phyloP scores from a whole-genome alignment of 2,888 invertebrate genomes.

The Clusia tigrina region DNA sequence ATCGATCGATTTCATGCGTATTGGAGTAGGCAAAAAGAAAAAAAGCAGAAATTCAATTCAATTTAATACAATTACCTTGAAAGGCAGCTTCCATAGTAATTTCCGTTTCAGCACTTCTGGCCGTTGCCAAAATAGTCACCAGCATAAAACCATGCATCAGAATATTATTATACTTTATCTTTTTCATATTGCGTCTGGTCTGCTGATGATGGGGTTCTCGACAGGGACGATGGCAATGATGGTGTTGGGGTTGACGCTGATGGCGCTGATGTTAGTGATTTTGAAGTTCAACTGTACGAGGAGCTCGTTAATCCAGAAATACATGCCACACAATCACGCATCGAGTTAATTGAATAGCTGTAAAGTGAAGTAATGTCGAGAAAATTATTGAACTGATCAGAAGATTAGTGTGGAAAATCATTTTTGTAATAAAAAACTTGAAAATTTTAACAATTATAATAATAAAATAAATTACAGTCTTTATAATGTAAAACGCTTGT shows the following conservation, averaged over 20 bases:
- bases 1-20: background rate
- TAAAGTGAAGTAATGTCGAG: too few species aligned
- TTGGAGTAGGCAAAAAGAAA: background rate
- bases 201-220: slow-evolving; percentile 19
- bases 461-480: too few species aligned
- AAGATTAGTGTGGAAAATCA: too few species aligned
- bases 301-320: slow-evolving; percentile 22
- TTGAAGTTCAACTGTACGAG: slow-evolving; percentile 28
- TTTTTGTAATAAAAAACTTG: too few species aligned
- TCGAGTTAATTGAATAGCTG: too few species aligned
- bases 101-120: slow-evolving; percentile 60
- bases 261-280: slow-evolving; percentile 24
- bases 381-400: too few species aligned
- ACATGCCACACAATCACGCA: slow-evolving; percentile 25
- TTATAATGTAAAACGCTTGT: too few species aligned
- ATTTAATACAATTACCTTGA: slow-evolving; percentile 66
- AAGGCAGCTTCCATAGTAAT: slow-evolving; percentile 69
- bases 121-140: slow-evolving; percentile 55
- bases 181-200: slow-evolving; percentile 33
- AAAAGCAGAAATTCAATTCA: slow-evolving; percentile 4
- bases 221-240: slow-evolving; percentile 21
- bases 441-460: too few species aligned
- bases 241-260: slow-evolving; percentile 17
- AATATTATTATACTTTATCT: slow-evolving; percentile 49
- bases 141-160: slow-evolving; percentile 58